Evolutionary conservation across 2,113 vertebrate species (phyloP), one percentile per base, ranked within the genome.

Genomic region (Protomyctophum bolini): DNA sequence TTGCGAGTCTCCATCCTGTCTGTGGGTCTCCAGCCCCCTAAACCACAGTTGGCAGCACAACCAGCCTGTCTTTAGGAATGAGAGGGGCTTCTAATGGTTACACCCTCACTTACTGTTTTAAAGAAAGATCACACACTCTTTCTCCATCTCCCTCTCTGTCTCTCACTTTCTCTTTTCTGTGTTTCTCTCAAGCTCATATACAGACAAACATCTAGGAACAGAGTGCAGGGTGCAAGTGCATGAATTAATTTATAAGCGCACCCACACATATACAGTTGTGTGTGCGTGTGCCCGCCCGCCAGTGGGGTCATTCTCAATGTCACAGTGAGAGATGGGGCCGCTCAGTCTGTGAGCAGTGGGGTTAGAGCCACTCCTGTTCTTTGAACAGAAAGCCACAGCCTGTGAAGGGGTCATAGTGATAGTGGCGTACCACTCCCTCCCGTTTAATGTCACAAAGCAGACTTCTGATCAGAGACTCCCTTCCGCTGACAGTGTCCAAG

Each of bases 1-100:
- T 91, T 92, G 88, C 82, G 70, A 92, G 93, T 92, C 93, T 93
- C 93, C 93, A 91, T 90, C 89, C 92, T 94, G 93, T 94, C 93
- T 94, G 91, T 92, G 91, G 89, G 91, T 93, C 90, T 91, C 87
- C 86, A 91, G 90, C 86, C 88, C 90, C 89, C 88, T 90, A 92
- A 91, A 93, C 93, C 92, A 92, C 93, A 90, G 89, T 84, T 90
- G 90, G 89, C 91, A 92, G 88, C 83, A 77, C 77, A 90, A 90
- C 89, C 86, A 86, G 86, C 86, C 83, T 85, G 87, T 89, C 87
- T 90, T 84, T 74, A 90, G 87, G 86, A 91, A 90, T 89, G 87
- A 52, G 72, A 89, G 88, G 86, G 85, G 84, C 88, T 91, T 87
- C 88, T 89, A 89, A 90, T 88, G 90, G 88, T 87, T 89, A 85